Evolutionary conservation across 2,888 invertebrate species (phyloP).

Genomic region (Venusia cambrica): DNA sequence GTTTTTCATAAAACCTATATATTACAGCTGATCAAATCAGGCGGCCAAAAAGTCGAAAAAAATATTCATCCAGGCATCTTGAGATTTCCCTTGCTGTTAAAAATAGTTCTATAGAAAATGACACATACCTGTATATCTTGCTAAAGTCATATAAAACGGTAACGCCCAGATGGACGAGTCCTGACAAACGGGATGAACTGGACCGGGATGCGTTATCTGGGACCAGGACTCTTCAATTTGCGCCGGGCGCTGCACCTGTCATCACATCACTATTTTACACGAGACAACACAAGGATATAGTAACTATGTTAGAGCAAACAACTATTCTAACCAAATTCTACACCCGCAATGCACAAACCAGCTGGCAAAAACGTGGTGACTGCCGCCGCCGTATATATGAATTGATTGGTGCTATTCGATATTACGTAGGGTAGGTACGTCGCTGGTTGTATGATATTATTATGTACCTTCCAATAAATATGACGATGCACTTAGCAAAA

Average conservation of each 20-base stretch:
- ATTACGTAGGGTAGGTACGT: no score
- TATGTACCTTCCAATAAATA: conserved; percentile 72
- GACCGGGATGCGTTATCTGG: conserved; percentile 62
- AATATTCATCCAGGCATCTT: not conserved
- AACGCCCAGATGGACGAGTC: conserved; percentile 92
- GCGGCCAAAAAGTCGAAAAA: no score
- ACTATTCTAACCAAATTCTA: conserved; percentile 59
- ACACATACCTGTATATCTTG: conserved; percentile 92
- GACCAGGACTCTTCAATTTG: conserved; percentile 63
- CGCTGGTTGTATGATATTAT: no score
- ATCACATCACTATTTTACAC: conserved; percentile 44
- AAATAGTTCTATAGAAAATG: conserved; percentile 12
- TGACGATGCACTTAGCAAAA: conserved; percentile 65
- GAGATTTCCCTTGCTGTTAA: not conserved
- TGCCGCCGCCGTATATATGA: conserved; percentile 63
- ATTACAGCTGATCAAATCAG: no score
- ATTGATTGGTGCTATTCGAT: conserved; percentile 60
- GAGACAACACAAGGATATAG: conserved; percentile 37
- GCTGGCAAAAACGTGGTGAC: conserved; percentile 79
- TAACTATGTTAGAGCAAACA: conserved; percentile 33
- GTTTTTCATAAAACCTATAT: no score
- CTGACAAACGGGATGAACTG: conserved; percentile 77
- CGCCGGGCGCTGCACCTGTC: conserved; percentile 73
- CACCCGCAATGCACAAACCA: conserved; percentile 69
- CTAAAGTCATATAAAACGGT: conserved; percentile 98